Evolutionary conservation across 2,888 invertebrate genomes (phyloP).

Genomic region (Cataglyphis livida): DNA sequence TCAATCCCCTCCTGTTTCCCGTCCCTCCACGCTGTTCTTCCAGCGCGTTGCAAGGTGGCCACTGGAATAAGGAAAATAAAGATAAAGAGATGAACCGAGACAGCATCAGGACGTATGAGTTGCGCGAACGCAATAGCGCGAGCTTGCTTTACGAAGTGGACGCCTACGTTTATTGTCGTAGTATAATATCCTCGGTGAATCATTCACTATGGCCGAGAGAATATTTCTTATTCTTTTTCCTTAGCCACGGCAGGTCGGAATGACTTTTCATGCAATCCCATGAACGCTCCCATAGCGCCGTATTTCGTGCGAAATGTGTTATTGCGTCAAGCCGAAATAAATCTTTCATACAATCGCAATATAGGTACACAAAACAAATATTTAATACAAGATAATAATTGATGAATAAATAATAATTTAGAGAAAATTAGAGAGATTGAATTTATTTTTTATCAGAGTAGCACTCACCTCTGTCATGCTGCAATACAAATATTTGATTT

Average conservation of each 20-base stretch:
- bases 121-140: conserved; percentile 48
- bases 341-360: background rate
- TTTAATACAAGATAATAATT: background rate
- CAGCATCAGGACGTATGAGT: conserved; percentile 64
- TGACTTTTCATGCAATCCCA: conserved; percentile 21
- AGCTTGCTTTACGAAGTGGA: conserved; percentile 84
- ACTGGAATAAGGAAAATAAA: conserved; percentile 83
- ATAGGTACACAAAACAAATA: background rate
- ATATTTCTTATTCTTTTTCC: conserved; percentile 11
- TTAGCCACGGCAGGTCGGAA: background rate
- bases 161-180: conserved; percentile 77
- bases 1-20: conserved; percentile 3
- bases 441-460: background rate
- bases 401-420: background rate
- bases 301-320: conserved; percentile 10
- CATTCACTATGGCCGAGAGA: conserved; percentile 51
- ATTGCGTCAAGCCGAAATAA: background rate
- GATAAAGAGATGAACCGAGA: conserved; percentile 76
- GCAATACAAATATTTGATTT: background rate
- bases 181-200: conserved; percentile 50
- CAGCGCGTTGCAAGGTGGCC: conserved; percentile 73
- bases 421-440: background rate
- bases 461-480: too few species aligned
- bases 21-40: conserved; percentile 58
- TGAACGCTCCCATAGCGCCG: background rate